Conservation (phyloP, 2,113 vertebrate species). For the Trematomus loennbergii region DNA sequence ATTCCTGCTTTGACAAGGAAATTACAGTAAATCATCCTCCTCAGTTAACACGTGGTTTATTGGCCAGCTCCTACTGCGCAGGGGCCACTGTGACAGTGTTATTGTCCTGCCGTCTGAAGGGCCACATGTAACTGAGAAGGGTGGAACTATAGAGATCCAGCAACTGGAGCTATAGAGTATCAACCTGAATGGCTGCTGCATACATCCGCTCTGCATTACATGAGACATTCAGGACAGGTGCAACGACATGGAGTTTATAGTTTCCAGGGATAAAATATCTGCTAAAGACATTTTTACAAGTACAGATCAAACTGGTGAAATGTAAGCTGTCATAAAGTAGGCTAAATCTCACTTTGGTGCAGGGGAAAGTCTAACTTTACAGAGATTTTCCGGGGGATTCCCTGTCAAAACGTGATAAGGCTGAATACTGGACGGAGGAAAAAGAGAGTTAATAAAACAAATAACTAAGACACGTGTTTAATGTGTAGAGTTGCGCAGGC, state of each 20-base stretch:
- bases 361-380: constrained; percentile 1
- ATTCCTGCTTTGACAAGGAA: neutral
- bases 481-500: constrained; percentile 22
- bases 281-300: neutral
- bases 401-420: neutral
- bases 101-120: constrained; percentile 56
- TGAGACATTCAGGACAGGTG: constrained; percentile 53
- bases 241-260: constrained; percentile 13
- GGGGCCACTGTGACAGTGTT: constrained; percentile 43
- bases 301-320: neutral
- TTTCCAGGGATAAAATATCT: neutral
- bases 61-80: constrained; percentile 23
- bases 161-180: constrained; percentile 63
- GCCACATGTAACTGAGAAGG: constrained; percentile 73
- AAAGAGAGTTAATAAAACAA: neutral
- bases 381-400: neutral
- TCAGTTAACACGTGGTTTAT: constrained; percentile 12
- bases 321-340: neutral
- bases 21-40: neutral
- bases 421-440: neutral
- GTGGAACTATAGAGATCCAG: constrained; percentile 63
- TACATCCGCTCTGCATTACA: constrained; percentile 30
- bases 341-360: neutral
- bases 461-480: neutral
- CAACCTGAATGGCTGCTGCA: constrained; percentile 58